Evolutionary conservation across 2,888 invertebrate genomes (phyloP).

Genomic region (Coelinius sp.): DNA sequence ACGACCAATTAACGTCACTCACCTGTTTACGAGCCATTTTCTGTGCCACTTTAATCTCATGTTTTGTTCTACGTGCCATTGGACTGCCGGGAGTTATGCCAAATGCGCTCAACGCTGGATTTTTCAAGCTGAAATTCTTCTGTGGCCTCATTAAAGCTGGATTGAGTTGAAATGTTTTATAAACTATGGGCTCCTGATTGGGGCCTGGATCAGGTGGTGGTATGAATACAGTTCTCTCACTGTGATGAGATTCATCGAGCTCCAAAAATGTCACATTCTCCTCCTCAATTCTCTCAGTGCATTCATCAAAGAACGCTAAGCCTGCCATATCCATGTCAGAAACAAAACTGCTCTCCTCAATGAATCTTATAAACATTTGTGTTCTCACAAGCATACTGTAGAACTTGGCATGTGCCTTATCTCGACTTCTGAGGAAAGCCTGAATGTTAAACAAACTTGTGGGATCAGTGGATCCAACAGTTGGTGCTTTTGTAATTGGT

Average conservation of each 20-base stretch:
- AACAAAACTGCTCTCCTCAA: conserved; percentile 98
- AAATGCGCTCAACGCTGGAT: conserved; percentile 64
- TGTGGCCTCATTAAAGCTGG: conserved; percentile 73
- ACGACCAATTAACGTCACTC: conserved; percentile 27
- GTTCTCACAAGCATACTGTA: conserved; percentile 91
- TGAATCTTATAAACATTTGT: conserved; percentile 97
- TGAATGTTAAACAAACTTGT: conserved; percentile 94
- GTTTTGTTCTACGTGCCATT: conserved; percentile 93
- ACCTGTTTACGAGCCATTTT: conserved; percentile 78
- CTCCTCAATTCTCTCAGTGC: conserved; percentile 83
- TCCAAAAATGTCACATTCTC: conserved; percentile 78
- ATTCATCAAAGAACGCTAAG: conserved; percentile 97
- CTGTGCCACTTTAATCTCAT: conserved; percentile 94
- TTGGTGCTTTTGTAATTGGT: conserved; percentile 95
- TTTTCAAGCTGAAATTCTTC: conserved; percentile 63
- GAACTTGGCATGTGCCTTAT: conserved; percentile 91
- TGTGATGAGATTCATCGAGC: conserved; percentile 82
- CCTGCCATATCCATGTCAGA: conserved; percentile 96
- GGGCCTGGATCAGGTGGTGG: conserved; percentile 88
- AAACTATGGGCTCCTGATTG: conserved; percentile 67
- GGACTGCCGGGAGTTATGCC: conserved; percentile 84
- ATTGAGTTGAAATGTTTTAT: conserved; percentile 77
- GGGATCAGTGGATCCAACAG: conserved; percentile 94
- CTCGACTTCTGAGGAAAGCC: conserved; percentile 89
- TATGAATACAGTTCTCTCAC: conserved; percentile 94